A percentile compares a stretch with the other conserved stretches of the same genome.
phyloP scores from a whole-genome alignment of 2,113 vertebrate species.

The Addax nasomaculatus region DNA sequence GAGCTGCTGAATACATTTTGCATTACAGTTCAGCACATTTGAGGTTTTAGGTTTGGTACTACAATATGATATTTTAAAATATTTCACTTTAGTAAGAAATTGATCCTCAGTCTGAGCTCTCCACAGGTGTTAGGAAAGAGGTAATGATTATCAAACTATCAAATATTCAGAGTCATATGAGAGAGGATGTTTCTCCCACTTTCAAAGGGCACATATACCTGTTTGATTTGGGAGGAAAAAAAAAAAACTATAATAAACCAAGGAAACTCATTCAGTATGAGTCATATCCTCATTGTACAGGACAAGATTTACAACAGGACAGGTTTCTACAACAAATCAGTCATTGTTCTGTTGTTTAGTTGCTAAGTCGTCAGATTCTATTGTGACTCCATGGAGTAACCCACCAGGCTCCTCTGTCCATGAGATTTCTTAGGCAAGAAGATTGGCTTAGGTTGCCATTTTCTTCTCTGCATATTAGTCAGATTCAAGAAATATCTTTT shows the following conservation, averaged over 20 bases:
- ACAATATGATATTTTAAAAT: background rate
- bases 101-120: background rate
- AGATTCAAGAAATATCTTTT: background rate
- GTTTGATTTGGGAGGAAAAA: background rate
- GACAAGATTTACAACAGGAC: background rate
- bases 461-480: background rate
- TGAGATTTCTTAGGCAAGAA: background rate
- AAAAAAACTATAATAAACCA: background rate
- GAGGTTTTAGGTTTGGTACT: background rate
- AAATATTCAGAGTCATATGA: background rate
- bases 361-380: background rate
- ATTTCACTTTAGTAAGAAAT: background rate
- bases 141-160: background rate
- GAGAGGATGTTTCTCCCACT: background rate
- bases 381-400: background rate
- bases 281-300: background rate
- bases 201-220: background rate
- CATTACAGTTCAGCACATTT: background rate
- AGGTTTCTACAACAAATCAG: background rate
- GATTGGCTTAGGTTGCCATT: background rate
- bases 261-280: background rate
- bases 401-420: background rate
- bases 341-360: background rate
- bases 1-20: background rate
- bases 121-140: background rate